Evolutionary conservation across 2,113 vertebrate genomes (phyloP).

Genomic region (Meleagris gallopavo): DNA sequence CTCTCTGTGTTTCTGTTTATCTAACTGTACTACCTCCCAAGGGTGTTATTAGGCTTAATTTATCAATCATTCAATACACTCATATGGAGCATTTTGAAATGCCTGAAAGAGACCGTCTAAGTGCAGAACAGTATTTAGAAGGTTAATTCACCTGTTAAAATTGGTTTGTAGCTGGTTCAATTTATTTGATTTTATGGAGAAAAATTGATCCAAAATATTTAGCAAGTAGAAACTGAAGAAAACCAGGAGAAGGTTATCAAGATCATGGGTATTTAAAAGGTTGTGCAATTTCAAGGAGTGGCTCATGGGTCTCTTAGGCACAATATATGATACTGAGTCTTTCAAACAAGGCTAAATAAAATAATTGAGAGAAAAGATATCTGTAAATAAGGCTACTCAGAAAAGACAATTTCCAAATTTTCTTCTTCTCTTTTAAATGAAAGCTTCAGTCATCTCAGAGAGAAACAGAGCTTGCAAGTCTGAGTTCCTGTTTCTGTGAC

Average conservation of each 20-base stretch:
- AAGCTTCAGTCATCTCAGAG: background rate
- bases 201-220: background rate
- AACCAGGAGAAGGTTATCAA: background rate
- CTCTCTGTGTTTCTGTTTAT: constrained; percentile 41
- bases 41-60: constrained; percentile 8
- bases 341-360: constrained; percentile 20
- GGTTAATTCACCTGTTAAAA: background rate
- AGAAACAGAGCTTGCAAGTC: background rate
- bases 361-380: background rate
- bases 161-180: background rate
- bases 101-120: background rate
- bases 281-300: background rate
- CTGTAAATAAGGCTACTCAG: background rate
- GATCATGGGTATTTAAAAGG: background rate
- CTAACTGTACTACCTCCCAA: background rate
- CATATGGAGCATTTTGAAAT: constrained; percentile 5
- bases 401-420: background rate
- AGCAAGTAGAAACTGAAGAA: background rate
- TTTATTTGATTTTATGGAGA: background rate
- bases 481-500: background rate
- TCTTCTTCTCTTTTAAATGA: background rate
- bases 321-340: background rate
- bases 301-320: background rate
- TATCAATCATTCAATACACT: constrained; percentile 5
- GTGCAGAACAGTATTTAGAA: background rate